These are phyloP conservation scores for Heterocephalus glaber DNA, from an alignment of 2,113 vertebrate genomes.

Conservation along the genomic window DNA sequence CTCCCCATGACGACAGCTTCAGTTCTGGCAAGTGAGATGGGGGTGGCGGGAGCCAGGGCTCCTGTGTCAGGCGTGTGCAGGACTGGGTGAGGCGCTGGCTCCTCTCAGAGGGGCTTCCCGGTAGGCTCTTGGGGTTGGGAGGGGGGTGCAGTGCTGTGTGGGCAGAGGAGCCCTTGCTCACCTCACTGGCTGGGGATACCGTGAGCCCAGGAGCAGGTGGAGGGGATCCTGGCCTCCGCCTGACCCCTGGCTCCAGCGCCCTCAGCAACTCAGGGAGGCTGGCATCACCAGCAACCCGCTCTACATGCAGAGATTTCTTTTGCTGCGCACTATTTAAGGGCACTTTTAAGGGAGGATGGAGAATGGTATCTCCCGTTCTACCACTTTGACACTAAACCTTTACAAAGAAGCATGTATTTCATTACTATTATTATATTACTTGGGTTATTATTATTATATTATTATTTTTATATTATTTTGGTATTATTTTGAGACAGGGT, in stretches of 20 bases:
- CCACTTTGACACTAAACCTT: neutral
- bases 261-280: neutral
- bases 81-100: too few relatives aligned
- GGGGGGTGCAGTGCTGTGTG: neutral
- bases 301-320: neutral
- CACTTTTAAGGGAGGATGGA: neutral
- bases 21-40: neutral
- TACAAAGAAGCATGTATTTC: neutral
- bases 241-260: neutral
- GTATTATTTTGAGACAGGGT: neutral
- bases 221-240: neutral
- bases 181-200: neutral
- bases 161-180: neutral
- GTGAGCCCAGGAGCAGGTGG: too few relatives aligned
- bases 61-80: neutral
- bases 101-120: neutral
- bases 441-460: too few relatives aligned
- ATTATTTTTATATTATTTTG: too few relatives aligned
- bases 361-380: neutral
- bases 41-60: fast-evolving
- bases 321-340: neutral
- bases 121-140: neutral
- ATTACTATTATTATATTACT: neutral
- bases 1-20: fast-evolving
- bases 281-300: too few relatives aligned